Evolutionary conservation across 1,140 invertebrate species (phyloP).

Genomic region (Cydia pomonella): DNA sequence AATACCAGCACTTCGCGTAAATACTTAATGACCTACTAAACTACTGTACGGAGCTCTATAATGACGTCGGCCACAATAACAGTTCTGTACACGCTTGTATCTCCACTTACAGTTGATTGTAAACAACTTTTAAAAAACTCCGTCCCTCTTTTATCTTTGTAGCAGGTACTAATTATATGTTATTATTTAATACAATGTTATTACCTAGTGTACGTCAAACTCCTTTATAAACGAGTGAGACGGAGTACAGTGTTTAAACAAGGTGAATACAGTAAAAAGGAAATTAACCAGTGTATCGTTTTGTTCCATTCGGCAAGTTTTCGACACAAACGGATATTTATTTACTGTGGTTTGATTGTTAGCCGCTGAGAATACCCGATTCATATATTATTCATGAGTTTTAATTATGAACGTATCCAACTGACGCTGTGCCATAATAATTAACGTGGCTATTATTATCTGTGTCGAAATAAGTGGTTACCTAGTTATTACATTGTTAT

Average conservation of each 20-base stretch:
- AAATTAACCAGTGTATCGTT: slow-evolving; percentile 56
- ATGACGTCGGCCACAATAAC: slow-evolving; percentile 29
- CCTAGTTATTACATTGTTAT: slow-evolving; percentile 47
- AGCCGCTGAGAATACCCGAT: slow-evolving; percentile 40
- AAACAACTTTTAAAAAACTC: slow-evolving; percentile 71
- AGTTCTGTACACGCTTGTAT: slow-evolving; percentile 58
- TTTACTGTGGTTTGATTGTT: slow-evolving; percentile 51
- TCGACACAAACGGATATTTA: slow-evolving; percentile 51
- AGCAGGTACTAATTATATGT: slow-evolving; percentile 73
- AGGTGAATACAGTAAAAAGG: slow-evolving; percentile 50
- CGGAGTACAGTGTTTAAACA: slow-evolving; percentile 53
- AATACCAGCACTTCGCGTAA: slow-evolving; percentile 1
- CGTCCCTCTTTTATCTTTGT: slow-evolving; percentile 69
- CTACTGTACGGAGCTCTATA: not conserved
- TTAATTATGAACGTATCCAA: slow-evolving; percentile 56
- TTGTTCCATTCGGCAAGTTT: slow-evolving; percentile 51
- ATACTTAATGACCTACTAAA: slow-evolving; percentile 17
- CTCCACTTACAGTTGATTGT: slow-evolving; percentile 65
- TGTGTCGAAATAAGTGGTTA: slow-evolving; percentile 40
- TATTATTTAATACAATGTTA: slow-evolving; percentile 75
- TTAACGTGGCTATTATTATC: slow-evolving; percentile 54
- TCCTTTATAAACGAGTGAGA: slow-evolving; percentile 51
- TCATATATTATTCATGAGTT: slow-evolving; percentile 58
- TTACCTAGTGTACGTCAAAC: slow-evolving; percentile 58
- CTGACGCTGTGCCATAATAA: slow-evolving; percentile 50